These are phyloP conservation scores for Eretmochelys imbricata DNA, from an alignment of 2,113 vertebrate species.

Conservation along the genomic window DNA sequence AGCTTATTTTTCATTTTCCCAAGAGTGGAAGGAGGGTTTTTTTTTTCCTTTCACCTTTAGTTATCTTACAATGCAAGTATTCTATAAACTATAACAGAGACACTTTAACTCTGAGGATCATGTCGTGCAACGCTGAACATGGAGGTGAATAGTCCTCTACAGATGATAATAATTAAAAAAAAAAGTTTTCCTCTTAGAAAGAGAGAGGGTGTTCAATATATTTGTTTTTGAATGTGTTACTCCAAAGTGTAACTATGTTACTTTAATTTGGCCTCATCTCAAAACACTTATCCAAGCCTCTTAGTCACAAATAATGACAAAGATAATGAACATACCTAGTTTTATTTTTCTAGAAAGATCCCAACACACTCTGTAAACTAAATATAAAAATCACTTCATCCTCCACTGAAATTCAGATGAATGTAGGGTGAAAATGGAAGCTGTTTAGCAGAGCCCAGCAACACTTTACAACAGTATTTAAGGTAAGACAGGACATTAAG, in stretches of 20 bases:
- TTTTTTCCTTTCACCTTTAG: neutral
- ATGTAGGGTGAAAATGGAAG: neutral
- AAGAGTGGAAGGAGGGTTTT: neutral
- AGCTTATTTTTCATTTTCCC: conserved; percentile 22
- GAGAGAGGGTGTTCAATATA: neutral
- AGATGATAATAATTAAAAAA: neutral
- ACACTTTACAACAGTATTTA: neutral
- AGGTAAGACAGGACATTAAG: neutral
- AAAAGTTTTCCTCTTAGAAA: neutral
- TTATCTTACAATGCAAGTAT: neutral
- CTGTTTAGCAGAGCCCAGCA: neutral
- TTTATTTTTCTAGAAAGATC: neutral
- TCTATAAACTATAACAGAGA: neutral
- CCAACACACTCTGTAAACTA: neutral
- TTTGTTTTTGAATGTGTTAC: neutral
- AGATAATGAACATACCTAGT: neutral
- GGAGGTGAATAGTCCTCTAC: neutral
- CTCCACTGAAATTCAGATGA: neutral
- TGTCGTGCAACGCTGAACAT: neutral
- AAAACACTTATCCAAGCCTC: accelerated
- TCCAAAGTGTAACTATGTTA: neutral
- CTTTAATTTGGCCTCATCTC: neutral
- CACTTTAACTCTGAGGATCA: neutral
- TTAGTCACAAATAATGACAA: neutral
- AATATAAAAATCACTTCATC: neutral